These are phyloP conservation scores for Serilophus lunatus DNA, from an alignment of 2,113 vertebrate species.

Conservation along the genomic window DNA sequence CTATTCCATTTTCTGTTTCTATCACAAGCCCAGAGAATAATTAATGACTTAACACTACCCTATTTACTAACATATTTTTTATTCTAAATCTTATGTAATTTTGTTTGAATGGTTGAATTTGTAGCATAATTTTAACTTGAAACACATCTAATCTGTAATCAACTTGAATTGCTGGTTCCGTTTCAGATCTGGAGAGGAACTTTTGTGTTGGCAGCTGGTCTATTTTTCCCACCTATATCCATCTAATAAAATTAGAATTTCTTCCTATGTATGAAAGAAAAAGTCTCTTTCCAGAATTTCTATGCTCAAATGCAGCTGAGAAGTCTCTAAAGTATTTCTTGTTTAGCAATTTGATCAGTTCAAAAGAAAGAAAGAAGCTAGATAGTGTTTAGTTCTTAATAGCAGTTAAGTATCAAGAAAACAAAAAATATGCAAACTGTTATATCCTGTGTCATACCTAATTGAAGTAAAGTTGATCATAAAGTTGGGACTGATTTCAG, in stretches of 20 bases:
- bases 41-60: background rate
- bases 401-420: background rate
- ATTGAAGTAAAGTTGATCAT: slow-evolving; percentile 16
- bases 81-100: background rate
- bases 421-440: background rate
- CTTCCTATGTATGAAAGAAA: background rate
- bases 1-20: background rate
- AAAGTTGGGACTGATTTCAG: slow-evolving; percentile 34
- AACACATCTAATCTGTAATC: background rate
- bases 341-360: background rate
- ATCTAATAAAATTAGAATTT: background rate
- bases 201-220: background rate
- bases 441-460: background rate
- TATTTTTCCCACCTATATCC: background rate
- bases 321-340: background rate
- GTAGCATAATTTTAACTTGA: background rate
- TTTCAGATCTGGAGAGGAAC: background rate
- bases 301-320: background rate
- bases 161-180: background rate
- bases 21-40: fast-evolving
- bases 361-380: background rate
- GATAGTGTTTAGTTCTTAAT: background rate
- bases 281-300: background rate
- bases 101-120: background rate
- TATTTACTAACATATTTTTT: background rate